Evolutionary conservation across 2,888 invertebrate species (phyloP).

Genomic region (Philereme vetulata): DNA sequence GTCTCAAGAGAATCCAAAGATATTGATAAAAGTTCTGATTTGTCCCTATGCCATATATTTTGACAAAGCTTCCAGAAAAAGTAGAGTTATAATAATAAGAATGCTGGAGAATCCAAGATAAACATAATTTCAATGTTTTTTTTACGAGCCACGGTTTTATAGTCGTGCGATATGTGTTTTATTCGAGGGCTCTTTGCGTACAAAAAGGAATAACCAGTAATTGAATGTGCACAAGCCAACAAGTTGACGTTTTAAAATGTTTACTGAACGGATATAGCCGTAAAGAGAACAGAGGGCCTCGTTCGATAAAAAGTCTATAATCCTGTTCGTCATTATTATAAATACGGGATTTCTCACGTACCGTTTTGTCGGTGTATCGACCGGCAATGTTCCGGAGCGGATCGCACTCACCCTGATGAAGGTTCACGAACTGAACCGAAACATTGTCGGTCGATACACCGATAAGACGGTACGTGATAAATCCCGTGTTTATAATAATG

Average conservation of each 20-base stretch:
- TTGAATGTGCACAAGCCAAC: conserved; percentile 43
- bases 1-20: too few relatives aligned
- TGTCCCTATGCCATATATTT: conserved; percentile 7
- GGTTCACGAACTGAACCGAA: too few relatives aligned
- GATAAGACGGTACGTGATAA: too few relatives aligned
- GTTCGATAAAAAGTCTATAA: too few relatives aligned
- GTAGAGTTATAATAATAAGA: conserved; percentile 10
- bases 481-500: too few relatives aligned
- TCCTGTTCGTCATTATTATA: not conserved
- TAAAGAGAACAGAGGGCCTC: conserved; percentile 36
- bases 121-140: conserved; percentile 32
- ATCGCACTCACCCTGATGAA: too few relatives aligned
- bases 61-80: not conserved
- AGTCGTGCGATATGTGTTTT: conserved; percentile 36
- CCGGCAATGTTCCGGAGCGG: too few relatives aligned
- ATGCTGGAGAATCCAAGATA: conserved; percentile 23
- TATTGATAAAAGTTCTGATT: too few relatives aligned
- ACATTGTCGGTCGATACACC: too few relatives aligned
- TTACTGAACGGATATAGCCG: conserved; percentile 41
- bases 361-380: too few relatives aligned
- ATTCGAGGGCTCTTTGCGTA: conserved; percentile 36
- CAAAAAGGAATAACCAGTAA: conserved; percentile 42
- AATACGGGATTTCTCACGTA: too few relatives aligned
- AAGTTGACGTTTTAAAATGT: conserved; percentile 34
- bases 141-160: conserved; percentile 40